A percentile compares a stretch with the other conserved stretches of the same genome.
Evolutionary conservation across 2,113 vertebrate genomes (phyloP).

Genomic region (Macquaria ambigua): DNA sequence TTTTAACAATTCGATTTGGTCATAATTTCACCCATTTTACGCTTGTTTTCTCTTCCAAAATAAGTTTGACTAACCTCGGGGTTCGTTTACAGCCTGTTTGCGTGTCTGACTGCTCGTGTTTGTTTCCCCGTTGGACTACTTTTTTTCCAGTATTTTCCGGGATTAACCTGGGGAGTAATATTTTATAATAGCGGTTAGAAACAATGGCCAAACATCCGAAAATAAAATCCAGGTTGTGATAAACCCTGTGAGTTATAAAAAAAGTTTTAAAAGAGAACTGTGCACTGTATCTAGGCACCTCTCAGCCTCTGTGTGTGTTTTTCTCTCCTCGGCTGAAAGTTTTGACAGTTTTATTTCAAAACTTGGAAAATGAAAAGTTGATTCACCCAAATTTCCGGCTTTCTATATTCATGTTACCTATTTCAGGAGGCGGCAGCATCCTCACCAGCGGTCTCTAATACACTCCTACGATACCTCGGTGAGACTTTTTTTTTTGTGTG

Average conservation of each 20-base stretch:
- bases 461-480: conserved; percentile 65
- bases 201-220: neutral
- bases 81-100: neutral
- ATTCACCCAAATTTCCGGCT: conserved; percentile 19
- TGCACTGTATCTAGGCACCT: neutral
- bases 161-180: neutral
- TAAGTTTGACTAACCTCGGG: neutral
- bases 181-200: neutral
- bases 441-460: conserved; percentile 35
- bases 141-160: neutral
- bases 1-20: too few species aligned
- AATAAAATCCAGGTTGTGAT: neutral
- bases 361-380: conserved; percentile 14
- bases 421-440: conserved; percentile 50
- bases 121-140: neutral
- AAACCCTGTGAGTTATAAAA: neutral
- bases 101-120: neutral
- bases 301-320: neutral
- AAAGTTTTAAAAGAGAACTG: neutral
- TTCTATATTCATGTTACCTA: conserved; percentile 36
- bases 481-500: conserved; percentile 54
- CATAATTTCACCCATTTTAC: neutral
- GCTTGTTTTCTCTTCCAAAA: neutral
- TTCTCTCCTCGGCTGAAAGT: neutral
- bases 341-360: conserved; percentile 26